A percentile compares a stretch with the other conserved stretches of the same genome.
phyloP scores from a whole-genome alignment of 2,113 vertebrate species.

The Petaurus breviceps region DNA sequence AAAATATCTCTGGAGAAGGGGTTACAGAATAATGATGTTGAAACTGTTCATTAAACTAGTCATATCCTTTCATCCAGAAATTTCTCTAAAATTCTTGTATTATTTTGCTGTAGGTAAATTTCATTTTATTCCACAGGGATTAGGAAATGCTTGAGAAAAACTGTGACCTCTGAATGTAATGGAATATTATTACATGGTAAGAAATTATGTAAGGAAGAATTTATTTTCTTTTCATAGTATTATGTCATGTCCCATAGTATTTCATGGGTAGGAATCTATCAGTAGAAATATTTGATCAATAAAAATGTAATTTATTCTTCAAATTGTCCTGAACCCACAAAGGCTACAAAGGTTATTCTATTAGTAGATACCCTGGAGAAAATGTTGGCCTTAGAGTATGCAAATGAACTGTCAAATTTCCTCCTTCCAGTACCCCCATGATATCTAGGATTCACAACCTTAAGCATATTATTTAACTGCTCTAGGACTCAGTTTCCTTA shows the following conservation, averaged over 20 bases:
- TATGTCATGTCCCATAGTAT: neutral
- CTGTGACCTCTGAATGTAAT: neutral
- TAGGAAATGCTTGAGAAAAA: neutral
- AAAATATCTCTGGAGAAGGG: neutral
- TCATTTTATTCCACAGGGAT: neutral
- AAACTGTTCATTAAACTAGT: neutral
- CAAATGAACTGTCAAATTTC: neutral
- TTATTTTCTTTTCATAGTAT: neutral
- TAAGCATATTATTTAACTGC: neutral
- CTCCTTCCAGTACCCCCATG: neutral
- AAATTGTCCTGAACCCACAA: neutral
- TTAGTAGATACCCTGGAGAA: neutral
- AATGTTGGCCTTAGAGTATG: neutral
- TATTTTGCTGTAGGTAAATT: neutral
- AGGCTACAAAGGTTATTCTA: neutral
- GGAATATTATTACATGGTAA: neutral
- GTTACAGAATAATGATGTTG: neutral
- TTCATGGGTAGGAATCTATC: neutral
- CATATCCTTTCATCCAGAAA: neutral
- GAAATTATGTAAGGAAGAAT: neutral
- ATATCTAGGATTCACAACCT: neutral
- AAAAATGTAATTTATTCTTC: neutral
- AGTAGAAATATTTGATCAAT: neutral
- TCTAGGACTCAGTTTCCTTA: neutral
- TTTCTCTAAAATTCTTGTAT: neutral